Conservation (phyloP, 2,113 vertebrate genomes). For the Leptobrachium leishanense region DNA sequence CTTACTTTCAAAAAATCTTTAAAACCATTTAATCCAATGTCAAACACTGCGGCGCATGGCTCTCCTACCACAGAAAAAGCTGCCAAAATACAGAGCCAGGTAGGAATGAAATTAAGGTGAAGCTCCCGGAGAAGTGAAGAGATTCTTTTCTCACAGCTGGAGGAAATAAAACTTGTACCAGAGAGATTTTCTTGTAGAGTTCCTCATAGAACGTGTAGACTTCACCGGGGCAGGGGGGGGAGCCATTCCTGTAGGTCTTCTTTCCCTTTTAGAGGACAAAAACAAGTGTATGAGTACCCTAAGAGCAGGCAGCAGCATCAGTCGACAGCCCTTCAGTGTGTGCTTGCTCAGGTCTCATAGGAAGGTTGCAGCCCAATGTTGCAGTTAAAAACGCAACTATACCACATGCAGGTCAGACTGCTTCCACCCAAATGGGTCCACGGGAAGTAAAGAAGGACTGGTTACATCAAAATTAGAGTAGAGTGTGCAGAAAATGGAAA, state of each 20-base stretch:
- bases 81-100: conserved; percentile 32
- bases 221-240: background rate
- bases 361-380: too few relatives aligned
- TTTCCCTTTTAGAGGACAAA: too few relatives aligned
- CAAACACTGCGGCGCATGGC: conserved; percentile 32
- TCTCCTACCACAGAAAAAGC: background rate
- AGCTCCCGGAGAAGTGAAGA: conserved; percentile 5
- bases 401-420: too few relatives aligned
- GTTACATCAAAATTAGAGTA: too few relatives aligned
- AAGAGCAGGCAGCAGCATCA: too few relatives aligned
- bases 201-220: background rate
- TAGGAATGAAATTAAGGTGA: conserved; percentile 16
- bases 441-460: too few relatives aligned
- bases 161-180: conserved; percentile 5
- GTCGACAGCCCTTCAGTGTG: too few relatives aligned
- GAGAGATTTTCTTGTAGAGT: conserved; percentile 14
- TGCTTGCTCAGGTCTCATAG: too few relatives aligned
- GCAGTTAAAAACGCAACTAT: too few relatives aligned
- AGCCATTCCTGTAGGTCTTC: background rate
- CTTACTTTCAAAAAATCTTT: conserved; percentile 44
- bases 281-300: too few relatives aligned
- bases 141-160: background rate
- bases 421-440: too few relatives aligned
- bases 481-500: too few relatives aligned
- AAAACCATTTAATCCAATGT: conserved; percentile 46